A percentile compares a stretch with the other conserved stretches of the same genome.
Evolutionary conservation across 1,140 invertebrate genomes (phyloP).

Genomic region (Heliconius nattereri): DNA sequence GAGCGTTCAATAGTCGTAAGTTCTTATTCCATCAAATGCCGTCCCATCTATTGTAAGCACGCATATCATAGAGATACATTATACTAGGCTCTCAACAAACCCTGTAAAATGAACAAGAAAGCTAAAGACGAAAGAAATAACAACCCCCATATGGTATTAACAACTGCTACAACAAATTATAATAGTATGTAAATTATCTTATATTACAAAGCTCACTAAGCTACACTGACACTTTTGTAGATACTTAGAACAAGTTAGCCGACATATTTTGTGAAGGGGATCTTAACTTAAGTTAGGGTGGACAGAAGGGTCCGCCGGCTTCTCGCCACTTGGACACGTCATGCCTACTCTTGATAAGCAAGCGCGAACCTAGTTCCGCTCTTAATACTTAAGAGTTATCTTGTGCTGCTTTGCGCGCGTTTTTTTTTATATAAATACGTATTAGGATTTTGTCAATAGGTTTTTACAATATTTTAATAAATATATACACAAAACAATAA

Average conservation of each 20-base stretch:
- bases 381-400: neutral
- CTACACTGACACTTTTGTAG: neutral
- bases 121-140: no score
- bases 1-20: no score
- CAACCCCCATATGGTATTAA: no score
- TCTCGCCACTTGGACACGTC: constrained; percentile 69
- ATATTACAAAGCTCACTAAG: neutral
- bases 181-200: neutral
- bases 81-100: no score
- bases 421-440: neutral
- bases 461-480: no score
- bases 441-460: no score
- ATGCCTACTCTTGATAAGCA: constrained; percentile 50
- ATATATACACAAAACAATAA: no score
- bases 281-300: constrained; percentile 55
- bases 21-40: no score
- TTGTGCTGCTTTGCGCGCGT: neutral
- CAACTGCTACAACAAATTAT: neutral
- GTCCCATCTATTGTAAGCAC: no score
- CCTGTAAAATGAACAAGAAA: no score
- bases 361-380: constrained; percentile 29
- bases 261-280: constrained; percentile 43
- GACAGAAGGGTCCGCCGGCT: constrained; percentile 40
- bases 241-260: constrained; percentile 24
- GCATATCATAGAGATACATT: no score